Evolutionary conservation across 2,888 invertebrate species (phyloP).

Genomic region (Andricus quercusramuli): DNA sequence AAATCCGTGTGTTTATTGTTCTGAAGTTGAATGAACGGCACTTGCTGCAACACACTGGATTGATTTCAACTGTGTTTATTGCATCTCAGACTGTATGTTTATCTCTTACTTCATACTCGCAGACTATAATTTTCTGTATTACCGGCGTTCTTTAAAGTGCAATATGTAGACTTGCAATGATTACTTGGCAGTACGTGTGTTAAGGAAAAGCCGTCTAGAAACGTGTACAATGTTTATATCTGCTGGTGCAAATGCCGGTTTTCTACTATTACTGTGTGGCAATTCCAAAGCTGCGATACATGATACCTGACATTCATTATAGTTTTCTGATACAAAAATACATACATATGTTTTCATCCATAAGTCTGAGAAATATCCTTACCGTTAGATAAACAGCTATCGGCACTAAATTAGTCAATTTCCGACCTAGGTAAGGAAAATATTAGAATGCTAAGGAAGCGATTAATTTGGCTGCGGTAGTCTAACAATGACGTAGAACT

Average conservation of each 20-base stretch:
- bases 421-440: not conserved
- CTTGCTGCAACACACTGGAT: not conserved
- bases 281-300: not conserved
- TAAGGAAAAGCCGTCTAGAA: slow-evolving; percentile 14
- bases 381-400: not conserved
- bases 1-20: not conserved
- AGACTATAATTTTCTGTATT: slow-evolving; percentile 23
- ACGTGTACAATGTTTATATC: slow-evolving; percentile 5
- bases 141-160: not conserved
- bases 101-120: not conserved
- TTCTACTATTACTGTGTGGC: slow-evolving; percentile 13
- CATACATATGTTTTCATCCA: too few relatives aligned
- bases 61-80: not conserved
- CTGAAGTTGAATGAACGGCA: not conserved
- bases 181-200: slow-evolving; percentile 5
- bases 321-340: too few relatives aligned
- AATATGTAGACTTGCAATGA: slow-evolving; percentile 22
- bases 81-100: slow-evolving; percentile 4
- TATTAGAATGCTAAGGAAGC: not conserved
- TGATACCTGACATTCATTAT: not conserved
- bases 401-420: not conserved
- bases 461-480: not conserved
- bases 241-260: slow-evolving; percentile 17
- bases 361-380: too few relatives aligned
- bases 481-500: not conserved